Evolutionary conservation across 1,140 invertebrate genomes (phyloP).

Genomic region (Aphelinus atriplicis): DNA sequence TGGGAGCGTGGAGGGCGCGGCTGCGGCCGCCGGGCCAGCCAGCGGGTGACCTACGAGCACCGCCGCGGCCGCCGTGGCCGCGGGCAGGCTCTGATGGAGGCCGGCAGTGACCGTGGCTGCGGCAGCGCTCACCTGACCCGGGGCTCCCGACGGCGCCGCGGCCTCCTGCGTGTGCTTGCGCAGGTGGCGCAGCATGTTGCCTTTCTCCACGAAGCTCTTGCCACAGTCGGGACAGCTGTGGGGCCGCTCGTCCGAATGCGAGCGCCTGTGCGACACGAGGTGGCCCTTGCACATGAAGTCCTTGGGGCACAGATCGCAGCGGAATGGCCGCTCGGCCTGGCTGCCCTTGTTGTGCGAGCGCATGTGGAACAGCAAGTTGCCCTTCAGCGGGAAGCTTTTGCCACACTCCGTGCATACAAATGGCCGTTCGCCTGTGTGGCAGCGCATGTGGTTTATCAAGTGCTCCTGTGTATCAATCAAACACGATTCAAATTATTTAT

Average conservation of each 20-base stretch:
- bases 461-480: constrained; percentile 66
- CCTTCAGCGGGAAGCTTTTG: constrained; percentile 87
- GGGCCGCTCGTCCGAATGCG: constrained; percentile 87
- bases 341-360: constrained; percentile 89
- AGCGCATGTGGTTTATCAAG: constrained; percentile 80
- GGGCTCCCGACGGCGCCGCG: constrained; percentile 58
- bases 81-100: constrained; percentile 42
- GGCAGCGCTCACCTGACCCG: constrained; percentile 53
- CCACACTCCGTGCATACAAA: constrained; percentile 85
- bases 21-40: constrained; percentile 57
- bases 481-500: no score
- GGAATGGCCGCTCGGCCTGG: constrained; percentile 89
- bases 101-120: constrained; percentile 42
- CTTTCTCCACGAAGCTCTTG: constrained; percentile 82
- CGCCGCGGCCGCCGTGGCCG: constrained; percentile 47
- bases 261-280: constrained; percentile 87
- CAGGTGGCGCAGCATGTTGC: constrained; percentile 75
- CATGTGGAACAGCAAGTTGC: constrained; percentile 94
- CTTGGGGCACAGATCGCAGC: constrained; percentile 96
- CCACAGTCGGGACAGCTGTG: constrained; percentile 80
- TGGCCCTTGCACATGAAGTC: constrained; percentile 97
- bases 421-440: constrained; percentile 89
- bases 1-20: constrained; percentile 37
- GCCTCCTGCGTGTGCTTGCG: constrained; percentile 66
- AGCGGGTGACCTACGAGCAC: constrained; percentile 63